Evolutionary conservation across 2,113 vertebrate genomes (phyloP), one percentile per base, ranked within the genome.

Genomic region (Nestor notabilis): DNA sequence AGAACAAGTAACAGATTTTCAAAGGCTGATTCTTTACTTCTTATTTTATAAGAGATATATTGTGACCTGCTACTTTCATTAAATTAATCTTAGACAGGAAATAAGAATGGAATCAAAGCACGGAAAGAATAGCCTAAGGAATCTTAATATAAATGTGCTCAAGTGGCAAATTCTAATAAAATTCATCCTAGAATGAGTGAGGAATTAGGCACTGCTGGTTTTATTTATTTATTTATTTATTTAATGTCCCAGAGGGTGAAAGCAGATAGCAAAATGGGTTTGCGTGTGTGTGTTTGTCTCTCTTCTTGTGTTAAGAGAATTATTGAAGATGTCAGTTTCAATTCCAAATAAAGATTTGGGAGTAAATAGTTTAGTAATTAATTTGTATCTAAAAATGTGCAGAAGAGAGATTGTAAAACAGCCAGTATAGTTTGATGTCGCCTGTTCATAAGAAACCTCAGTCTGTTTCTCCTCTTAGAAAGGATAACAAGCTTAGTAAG

Each of bases 141-240:
- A 80, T 92, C 84, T 95, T 94, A 94, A 92, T 92, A 89, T 76
- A 95, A 80, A 96, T 90, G 79, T 80, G 71, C 83, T 86, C 86
- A 90, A 97, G 76, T 94, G 80, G 56, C 76, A 95, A 83, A 86
- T 95, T 58, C 56, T 96, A 92, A 94, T 92, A 88, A 93, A 94
- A 94, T 90, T 83, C 37, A 46, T 91, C 81, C 55, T 63, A 49
- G 84, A 89, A 85, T 92, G 87, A 88, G 17, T 85, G 85, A 87
- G 63, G 90, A 95, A 97, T 96, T 90, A 90, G 71, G 47, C 44
- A 76, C 44, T 5, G 5, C 82, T 91, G 74, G 82, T 85, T 64
- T 80, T 50, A 49, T 69, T 9, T 64, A 87, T 64, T 80, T 50
- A 49, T 69, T 9, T 64, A 87, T 91, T 85, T 97, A 76, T 91